phyloP scores from a whole-genome alignment of 2,797 vertebrate genomes.

The Martes flavigula region DNA sequence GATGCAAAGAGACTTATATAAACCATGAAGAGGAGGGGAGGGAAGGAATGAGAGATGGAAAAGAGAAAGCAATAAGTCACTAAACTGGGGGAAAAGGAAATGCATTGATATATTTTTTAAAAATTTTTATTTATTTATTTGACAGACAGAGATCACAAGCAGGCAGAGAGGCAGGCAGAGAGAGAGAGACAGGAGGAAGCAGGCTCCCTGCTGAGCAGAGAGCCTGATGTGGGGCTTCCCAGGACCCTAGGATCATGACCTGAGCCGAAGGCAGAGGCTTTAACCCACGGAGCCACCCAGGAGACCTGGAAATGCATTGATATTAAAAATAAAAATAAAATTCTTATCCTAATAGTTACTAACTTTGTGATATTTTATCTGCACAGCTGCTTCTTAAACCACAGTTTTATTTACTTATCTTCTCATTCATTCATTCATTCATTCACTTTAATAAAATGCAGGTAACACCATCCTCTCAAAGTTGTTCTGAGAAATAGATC shows the following conservation, averaged over 20 bases:
- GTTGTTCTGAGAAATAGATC: background rate
- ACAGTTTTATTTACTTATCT: background rate
- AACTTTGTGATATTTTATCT: background rate
- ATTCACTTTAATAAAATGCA: background rate
- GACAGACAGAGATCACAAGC: too few relatives aligned
- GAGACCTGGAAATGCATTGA: background rate
- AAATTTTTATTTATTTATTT: too few relatives aligned
- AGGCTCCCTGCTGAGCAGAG: too few relatives aligned
- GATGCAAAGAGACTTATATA: background rate
- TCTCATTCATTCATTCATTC: background rate
- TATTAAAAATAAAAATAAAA: background rate
- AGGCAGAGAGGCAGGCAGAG: too few relatives aligned
- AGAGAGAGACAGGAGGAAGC: too few relatives aligned
- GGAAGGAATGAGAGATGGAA: background rate
- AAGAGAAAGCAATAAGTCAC: background rate
- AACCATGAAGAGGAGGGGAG: background rate
- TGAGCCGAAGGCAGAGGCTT: too few relatives aligned
- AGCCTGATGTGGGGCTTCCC: too few relatives aligned
- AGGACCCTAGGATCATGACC: too few relatives aligned
- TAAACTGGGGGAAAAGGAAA: background rate
- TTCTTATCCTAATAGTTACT: background rate
- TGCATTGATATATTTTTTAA: background rate
- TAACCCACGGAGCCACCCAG: too few relatives aligned
- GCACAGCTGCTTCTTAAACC: background rate
- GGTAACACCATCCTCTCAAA: background rate